Evolutionary conservation across 2,113 vertebrate genomes (phyloP), one percentile per base, ranked within the genome.

Genomic region (Ptyas mucosa): DNA sequence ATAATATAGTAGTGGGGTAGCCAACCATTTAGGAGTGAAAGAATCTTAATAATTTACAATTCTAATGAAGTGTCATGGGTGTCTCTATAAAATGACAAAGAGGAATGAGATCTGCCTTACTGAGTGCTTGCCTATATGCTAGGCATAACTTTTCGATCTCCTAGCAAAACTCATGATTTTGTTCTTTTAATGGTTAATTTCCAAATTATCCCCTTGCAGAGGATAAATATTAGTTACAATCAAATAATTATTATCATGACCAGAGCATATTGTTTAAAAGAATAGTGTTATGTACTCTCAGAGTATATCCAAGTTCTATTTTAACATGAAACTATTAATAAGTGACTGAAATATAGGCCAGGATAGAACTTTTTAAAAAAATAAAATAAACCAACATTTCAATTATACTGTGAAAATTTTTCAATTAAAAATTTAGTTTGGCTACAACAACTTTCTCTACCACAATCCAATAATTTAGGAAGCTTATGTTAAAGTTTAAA

Each of bases 281-380:
- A 81, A 81, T 39, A 81, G 75, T 21, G 75, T 6, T 81, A 39
- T 81, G 8, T 21, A 43, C 18, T 43, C 15, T 81, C 34, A 81
- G 18, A 43, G 18, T 81, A 34, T 34, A 21, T 81, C 15, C 23
- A 46, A 6, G 51, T 94, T 92, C 92, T 97, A 97, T 97, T 97
- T 97, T 96, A 95, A 93, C 91, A 57, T 89, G 46, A 93, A 96
- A 95, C 81, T 91, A 96, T 97, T 97, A 96, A 93, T 75, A 93
- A 89, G 34, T 92, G 90, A 95, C 46, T 0, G 43, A 34, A 9
- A 97, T 96, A 21, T 97, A 95, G 97, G 96, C 89, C 96, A 97
- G 95, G 96, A 96, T 95, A 97, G 94, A 95, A 89, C 46, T 91
- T 85, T 46, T 92, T 93, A 55, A 88, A 10, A 58, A 57, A 57